Evolutionary conservation across 2,797 vertebrate genomes (phyloP).

Genomic region (Hylomyscus alleni): DNA sequence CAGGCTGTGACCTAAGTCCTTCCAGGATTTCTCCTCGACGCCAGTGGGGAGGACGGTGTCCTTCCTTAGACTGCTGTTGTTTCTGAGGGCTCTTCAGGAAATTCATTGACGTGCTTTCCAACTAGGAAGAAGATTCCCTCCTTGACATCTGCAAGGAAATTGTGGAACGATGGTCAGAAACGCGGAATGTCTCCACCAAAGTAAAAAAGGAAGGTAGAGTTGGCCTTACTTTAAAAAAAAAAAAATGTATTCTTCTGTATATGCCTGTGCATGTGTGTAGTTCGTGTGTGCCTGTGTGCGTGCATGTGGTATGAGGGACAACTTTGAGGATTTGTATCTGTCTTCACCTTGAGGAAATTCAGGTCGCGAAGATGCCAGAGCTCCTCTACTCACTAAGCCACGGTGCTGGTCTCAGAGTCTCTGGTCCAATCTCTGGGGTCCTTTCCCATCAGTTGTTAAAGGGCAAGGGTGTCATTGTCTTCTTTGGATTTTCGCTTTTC

Average conservation of each 20-base stretch:
- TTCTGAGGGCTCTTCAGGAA: slow-evolving; percentile 14
- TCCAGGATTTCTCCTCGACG: neutral
- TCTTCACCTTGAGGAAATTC: neutral
- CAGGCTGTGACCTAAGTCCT: neutral
- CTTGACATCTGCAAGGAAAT: slow-evolving; percentile 95
- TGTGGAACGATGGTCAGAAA: slow-evolving; percentile 93
- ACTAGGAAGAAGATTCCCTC: slow-evolving; percentile 94
- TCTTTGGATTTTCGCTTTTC: neutral
- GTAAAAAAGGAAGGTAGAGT: slow-evolving; percentile 91
- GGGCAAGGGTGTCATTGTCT: slow-evolving; percentile 8
- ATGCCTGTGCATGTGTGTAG: too few relatives aligned
- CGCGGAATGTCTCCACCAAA: slow-evolving; percentile 85
- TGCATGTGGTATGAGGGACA: neutral
- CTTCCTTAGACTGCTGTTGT: neutral
- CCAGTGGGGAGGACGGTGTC: neutral
- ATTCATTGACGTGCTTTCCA: slow-evolving; percentile 56
- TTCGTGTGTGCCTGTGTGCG: too few relatives aligned
- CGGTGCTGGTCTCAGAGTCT: slow-evolving; percentile 45
- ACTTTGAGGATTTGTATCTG: neutral
- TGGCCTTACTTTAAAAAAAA: neutral
- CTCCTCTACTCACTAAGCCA: neutral
- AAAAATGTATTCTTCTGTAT: neutral
- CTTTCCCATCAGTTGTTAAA: neutral
- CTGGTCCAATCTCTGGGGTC: neutral
- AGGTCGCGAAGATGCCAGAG: neutral